Evolutionary conservation across 1,140 invertebrate species (phyloP).

Genomic region (Amyelois transitella): DNA sequence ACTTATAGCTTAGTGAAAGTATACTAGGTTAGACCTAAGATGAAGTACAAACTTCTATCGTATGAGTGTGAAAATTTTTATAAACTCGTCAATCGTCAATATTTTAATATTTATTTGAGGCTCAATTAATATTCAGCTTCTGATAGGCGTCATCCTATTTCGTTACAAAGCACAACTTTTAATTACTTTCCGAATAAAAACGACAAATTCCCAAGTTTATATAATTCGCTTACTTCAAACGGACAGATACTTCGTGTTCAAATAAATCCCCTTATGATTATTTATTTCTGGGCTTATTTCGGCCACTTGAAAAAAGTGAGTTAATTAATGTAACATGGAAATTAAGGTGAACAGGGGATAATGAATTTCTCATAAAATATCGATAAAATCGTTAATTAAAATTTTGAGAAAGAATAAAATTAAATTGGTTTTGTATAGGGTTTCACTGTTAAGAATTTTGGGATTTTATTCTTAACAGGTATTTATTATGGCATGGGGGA

Average conservation of each 20-base stretch:
- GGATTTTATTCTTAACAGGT: no score
- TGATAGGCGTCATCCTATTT: constrained; percentile 18
- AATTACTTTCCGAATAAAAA: constrained; percentile 28
- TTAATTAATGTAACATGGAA: not conserved
- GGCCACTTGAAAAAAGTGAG: not conserved
- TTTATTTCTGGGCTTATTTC: constrained; percentile 1
- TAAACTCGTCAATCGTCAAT: no score
- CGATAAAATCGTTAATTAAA: not conserved
- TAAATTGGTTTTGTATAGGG: no score
- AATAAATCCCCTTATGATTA: constrained; percentile 2
- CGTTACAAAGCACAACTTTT: constrained; percentile 23
- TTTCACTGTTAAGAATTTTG: no score
- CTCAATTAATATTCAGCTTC: constrained; percentile 13
- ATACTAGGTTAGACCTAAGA: no score
- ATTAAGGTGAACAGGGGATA: not conserved
- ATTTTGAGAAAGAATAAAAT: not conserved
- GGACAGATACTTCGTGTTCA: not conserved
- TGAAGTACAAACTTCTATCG: no score
- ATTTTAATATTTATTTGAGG: no score
- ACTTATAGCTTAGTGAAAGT: no score
- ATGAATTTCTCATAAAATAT: not conserved
- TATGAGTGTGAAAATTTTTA: no score
- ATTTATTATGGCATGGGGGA: no score
- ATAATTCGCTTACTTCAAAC: constrained; percentile 20
- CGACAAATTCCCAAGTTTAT: constrained; percentile 16